Conservation (phyloP, 2,888 invertebrate genomes). For the Callyntrura guangdongensis region DNA sequence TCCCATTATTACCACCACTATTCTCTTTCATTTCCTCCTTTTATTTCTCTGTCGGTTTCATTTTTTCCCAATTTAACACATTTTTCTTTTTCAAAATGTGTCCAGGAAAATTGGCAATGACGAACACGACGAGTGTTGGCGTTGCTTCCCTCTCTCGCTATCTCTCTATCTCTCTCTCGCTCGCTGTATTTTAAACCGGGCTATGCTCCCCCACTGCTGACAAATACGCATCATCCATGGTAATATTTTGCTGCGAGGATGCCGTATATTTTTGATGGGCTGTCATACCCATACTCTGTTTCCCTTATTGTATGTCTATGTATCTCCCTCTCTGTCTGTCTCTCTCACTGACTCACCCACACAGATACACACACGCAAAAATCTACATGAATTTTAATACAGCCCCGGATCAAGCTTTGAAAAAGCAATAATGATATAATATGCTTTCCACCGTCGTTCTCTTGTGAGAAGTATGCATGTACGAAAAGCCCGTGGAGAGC, state of each 20-base stretch:
- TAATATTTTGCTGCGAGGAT: background rate
- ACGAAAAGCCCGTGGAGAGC: too few relatives aligned
- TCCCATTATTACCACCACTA: background rate
- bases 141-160: too few relatives aligned
- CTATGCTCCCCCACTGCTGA: background rate
- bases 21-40: background rate
- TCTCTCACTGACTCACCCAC: background rate
- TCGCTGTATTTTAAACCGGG: too few relatives aligned
- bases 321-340: background rate
- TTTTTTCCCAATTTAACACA: constrained; percentile 10
- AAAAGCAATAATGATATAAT: background rate
- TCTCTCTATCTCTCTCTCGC: too few relatives aligned
- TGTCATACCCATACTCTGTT: constrained; percentile 27
- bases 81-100: background rate
- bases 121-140: too few relatives aligned
- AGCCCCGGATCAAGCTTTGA: constrained; percentile 13
- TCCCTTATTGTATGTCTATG: too few relatives aligned
- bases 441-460: background rate
- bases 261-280: background rate
- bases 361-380: background rate
- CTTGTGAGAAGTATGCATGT: too few relatives aligned
- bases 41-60: constrained; percentile 9
- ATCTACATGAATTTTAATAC: constrained; percentile 37
- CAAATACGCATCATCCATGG: background rate
- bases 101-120: too few relatives aligned